Percentiles rank a stretch among this genome's conserved stretches.
These are phyloP conservation scores for Macrotrachela quadricornifera DNA, from an alignment of 1,140 invertebrate genomes.

Conservation along the genomic window DNA sequence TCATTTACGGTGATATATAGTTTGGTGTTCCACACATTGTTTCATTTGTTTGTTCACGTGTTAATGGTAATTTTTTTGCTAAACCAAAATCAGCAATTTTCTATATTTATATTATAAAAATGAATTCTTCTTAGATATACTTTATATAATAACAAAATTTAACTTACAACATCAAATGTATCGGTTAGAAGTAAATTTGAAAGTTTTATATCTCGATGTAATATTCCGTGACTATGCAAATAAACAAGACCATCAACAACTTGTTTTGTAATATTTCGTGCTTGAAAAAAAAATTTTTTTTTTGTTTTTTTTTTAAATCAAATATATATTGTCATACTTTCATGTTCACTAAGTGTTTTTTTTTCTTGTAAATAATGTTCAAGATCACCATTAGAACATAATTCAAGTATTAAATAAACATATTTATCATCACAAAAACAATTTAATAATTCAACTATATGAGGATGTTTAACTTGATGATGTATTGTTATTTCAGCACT, in stretches of 20 bases:
- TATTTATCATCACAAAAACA: slow-evolving; percentile 73
- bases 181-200: slow-evolving; percentile 67
- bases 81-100: slow-evolving; percentile 94
- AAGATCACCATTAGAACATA: slow-evolving; percentile 71
- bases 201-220: slow-evolving; percentile 77
- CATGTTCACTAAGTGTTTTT: slow-evolving; percentile 33
- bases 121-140: not conserved
- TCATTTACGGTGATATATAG: slow-evolving; percentile 52
- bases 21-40: slow-evolving; percentile 97
- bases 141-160: not conserved
- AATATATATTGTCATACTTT: slow-evolving; percentile 28
- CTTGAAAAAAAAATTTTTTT: slow-evolving; percentile 27
- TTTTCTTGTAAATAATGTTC: slow-evolving; percentile 46
- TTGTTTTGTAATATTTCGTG: slow-evolving; percentile 56
- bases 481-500: slow-evolving; percentile 75
- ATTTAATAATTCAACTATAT: slow-evolving; percentile 60
- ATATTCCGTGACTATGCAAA: slow-evolving; percentile 66
- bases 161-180: slow-evolving; percentile 55
- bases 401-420: slow-evolving; percentile 73
- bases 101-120: slow-evolving; percentile 18
- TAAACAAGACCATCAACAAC: slow-evolving; percentile 70
- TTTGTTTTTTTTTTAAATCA: not conserved
- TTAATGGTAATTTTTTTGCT: slow-evolving; percentile 60
- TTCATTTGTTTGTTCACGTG: slow-evolving; percentile 74
- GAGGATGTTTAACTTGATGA: slow-evolving; percentile 63